phyloP scores from a whole-genome alignment of 2,113 vertebrate species.

The Odobenus rosmarus region DNA sequence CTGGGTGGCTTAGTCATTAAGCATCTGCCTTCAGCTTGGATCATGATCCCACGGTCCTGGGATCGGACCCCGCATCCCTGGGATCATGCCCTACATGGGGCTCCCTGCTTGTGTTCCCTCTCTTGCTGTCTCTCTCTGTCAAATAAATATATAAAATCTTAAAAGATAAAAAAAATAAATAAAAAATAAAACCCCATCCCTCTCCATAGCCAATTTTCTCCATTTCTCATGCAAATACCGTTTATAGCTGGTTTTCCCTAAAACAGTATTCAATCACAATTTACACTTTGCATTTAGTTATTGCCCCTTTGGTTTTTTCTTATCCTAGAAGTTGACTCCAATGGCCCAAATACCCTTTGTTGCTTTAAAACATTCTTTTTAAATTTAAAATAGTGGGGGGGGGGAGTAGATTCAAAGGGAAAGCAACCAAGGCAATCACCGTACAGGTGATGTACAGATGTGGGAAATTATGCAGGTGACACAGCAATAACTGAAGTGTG shows the following conservation, averaged over 20 bases:
- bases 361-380: background rate
- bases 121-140: no score
- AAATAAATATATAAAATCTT: no score
- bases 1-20: no score
- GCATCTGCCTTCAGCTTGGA: no score
- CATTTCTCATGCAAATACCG: background rate
- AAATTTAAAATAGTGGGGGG: background rate
- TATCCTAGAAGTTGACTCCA: background rate
- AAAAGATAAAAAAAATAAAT: no score
- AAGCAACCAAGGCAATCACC: background rate
- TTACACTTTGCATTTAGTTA: background rate
- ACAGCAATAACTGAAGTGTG: background rate
- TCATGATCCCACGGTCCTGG: no score
- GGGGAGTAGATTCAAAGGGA: background rate
- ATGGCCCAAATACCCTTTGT: background rate
- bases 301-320: background rate
- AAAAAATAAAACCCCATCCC: background rate
- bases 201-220: background rate
- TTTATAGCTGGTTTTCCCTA: background rate
- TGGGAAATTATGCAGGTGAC: background rate
- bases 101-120: no score
- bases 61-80: no score
- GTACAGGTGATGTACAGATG: background rate
- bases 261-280: background rate
- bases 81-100: no score